Evolutionary conservation across 2,113 vertebrate species (phyloP), one percentile per base, ranked within the genome.

Genomic region (Anarrhichthys ocellatus): DNA sequence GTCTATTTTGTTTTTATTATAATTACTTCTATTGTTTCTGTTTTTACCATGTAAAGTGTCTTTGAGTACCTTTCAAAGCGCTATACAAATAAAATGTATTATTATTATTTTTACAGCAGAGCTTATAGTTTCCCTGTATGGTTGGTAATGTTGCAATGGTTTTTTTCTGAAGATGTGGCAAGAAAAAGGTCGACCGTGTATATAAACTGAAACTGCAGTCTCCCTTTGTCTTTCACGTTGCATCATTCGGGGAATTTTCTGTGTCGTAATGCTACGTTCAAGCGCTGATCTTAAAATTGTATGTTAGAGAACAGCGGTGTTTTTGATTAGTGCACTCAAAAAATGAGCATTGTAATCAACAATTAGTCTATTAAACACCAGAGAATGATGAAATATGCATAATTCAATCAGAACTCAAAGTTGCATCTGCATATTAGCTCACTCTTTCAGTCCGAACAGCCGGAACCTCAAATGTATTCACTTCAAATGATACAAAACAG

Each of bases 241-340:
- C 78, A 1, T 72, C 87, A 84, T 5, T 8, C 1, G 0, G 5
- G 90, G 84, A 83, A 46, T 70, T 87, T 78, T 13, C 32, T 0
- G 7, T 0, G 5, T 3, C 27, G 10, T 4, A 1, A 10, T 72
- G 87, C 0, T 15, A 0, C 82, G 40, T 92, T 90, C 52, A 92
- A 0, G 73, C 0, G 1, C 62, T 17, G 14, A 3, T 40, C 15
- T 50, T 1, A 34, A 63, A 73, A 36, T 56, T 5, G 40, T 78
- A 68, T 11, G 0, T 56, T 69, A 20, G 8, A 58, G 13, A 54
- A 62, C 11, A 6, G 0, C 1, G 14, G 20, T 6, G 13, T 5
- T 24, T 52, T 50, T 36, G 15, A 56, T 65, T 1, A 36, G 11
- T 59, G 24, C 24, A 1, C 24, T 59, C 11, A 59, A 52, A 52